Conservation (phyloP, 2,113 vertebrate genomes). For the Hyla sarda region DNA sequence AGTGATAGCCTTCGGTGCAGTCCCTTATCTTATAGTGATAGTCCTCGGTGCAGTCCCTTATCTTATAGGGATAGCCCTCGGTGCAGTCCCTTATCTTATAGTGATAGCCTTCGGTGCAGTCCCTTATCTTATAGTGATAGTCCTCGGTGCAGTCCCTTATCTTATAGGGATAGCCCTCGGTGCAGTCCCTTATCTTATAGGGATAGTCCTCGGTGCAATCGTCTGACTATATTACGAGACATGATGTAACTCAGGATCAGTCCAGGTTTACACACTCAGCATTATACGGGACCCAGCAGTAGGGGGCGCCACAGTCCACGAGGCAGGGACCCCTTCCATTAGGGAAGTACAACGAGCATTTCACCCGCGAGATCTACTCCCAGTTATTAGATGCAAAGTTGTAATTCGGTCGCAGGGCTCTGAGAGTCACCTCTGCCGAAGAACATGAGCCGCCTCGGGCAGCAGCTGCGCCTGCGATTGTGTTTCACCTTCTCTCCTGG, state of each 20-base stretch:
- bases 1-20: too few relatives aligned
- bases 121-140: too few relatives aligned
- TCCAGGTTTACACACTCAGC: neutral
- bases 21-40: too few relatives aligned
- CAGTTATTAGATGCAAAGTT: slow-evolving; percentile 7
- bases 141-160: too few relatives aligned
- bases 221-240: too few relatives aligned
- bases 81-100: too few relatives aligned
- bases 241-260: neutral
- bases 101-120: too few relatives aligned
- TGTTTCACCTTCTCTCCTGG: slow-evolving; percentile 31
- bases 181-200: too few relatives aligned
- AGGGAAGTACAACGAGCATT: neutral
- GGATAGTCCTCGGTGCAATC: too few relatives aligned
- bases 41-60: too few relatives aligned
- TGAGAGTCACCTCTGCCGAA: slow-evolving; percentile 40
- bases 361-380: neutral
- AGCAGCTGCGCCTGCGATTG: slow-evolving; percentile 48
- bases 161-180: too few relatives aligned
- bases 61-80: too few relatives aligned
- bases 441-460: slow-evolving; percentile 44
- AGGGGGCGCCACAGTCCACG: neutral
- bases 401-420: slow-evolving; percentile 34
- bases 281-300: neutral
- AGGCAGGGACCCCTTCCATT: neutral